Percentiles rank a stretch among this genome's conserved stretches.
Conservation (phyloP, 2,113 vertebrate species). For the Maccullochella peelii region DNA sequence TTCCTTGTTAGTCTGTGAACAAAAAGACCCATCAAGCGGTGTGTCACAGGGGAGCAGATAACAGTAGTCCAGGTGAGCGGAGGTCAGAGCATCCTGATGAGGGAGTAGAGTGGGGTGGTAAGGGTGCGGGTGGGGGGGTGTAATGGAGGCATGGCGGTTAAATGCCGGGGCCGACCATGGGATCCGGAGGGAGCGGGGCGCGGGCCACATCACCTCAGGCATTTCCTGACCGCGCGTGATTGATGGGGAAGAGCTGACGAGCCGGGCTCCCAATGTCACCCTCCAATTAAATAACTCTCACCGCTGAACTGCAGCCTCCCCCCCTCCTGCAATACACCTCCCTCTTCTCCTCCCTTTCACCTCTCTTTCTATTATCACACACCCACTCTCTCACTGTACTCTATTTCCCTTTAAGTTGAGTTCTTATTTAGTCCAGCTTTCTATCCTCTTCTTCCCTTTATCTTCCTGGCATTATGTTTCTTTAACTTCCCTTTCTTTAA, state of each 20-base stretch:
- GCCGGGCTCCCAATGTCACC: slow-evolving; percentile 81
- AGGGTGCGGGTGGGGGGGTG: slow-evolving; percentile 7
- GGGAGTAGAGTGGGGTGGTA: neutral
- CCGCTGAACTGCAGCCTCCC: slow-evolving; percentile 62
- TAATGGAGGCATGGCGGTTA: slow-evolving; percentile 57
- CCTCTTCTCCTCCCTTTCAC: slow-evolving; percentile 61
- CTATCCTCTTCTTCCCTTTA: slow-evolving; percentile 3
- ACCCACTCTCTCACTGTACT: slow-evolving; percentile 24
- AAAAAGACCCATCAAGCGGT: slow-evolving; percentile 57
- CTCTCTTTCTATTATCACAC: slow-evolving; percentile 49
- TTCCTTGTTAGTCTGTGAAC: slow-evolving; percentile 60
- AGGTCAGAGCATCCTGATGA: slow-evolving; percentile 62
- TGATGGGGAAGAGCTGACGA: slow-evolving; percentile 66
- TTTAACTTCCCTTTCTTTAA: slow-evolving; percentile 16
- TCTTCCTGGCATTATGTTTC: slow-evolving; percentile 21
- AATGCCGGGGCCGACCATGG: slow-evolving; percentile 43
- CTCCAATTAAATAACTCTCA: slow-evolving; percentile 85
- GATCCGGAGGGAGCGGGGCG: slow-evolving; percentile 41
- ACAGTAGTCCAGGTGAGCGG: slow-evolving; percentile 65
- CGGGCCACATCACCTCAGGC: slow-evolving; percentile 72
- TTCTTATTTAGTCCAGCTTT: slow-evolving; percentile 41
- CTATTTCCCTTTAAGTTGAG: slow-evolving; percentile 49
- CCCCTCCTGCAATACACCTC: slow-evolving; percentile 46
- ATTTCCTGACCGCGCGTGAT: slow-evolving; percentile 69
- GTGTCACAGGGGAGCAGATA: slow-evolving; percentile 59